A percentile compares a stretch with the other conserved stretches of the same genome.
Evolutionary conservation across 2,113 vertebrate genomes (phyloP).

Genomic region (Varanus komodoensis): DNA sequence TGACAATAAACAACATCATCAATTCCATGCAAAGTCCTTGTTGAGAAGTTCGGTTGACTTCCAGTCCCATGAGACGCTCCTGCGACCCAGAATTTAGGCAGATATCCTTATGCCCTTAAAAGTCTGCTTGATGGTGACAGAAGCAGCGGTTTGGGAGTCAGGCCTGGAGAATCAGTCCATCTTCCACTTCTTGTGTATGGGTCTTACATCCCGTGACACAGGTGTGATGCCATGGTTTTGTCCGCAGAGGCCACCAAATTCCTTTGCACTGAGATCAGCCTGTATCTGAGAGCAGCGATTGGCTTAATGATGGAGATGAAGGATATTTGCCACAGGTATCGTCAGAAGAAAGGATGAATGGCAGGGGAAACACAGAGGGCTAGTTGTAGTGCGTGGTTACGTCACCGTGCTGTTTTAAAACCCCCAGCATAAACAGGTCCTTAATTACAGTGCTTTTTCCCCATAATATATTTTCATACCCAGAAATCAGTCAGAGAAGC

Average conservation of each 20-base stretch:
- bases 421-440: background rate
- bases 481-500: background rate
- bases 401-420: background rate
- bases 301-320: background rate
- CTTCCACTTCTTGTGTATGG: background rate
- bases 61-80: background rate
- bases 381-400: background rate
- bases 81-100: background rate
- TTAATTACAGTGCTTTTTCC: background rate
- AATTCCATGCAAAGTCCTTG: background rate
- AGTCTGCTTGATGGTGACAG: background rate
- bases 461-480: background rate
- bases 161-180: background rate
- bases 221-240: background rate
- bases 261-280: background rate
- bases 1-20: background rate
- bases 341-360: background rate
- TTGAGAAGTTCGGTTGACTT: background rate
- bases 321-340: background rate
- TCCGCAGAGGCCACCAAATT: background rate
- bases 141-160: background rate
- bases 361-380: background rate
- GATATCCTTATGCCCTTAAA: background rate
- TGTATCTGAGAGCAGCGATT: background rate
- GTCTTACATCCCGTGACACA: background rate